Conservation (phyloP, 2,888 invertebrate species). For the Eristalis pertinax region DNA sequence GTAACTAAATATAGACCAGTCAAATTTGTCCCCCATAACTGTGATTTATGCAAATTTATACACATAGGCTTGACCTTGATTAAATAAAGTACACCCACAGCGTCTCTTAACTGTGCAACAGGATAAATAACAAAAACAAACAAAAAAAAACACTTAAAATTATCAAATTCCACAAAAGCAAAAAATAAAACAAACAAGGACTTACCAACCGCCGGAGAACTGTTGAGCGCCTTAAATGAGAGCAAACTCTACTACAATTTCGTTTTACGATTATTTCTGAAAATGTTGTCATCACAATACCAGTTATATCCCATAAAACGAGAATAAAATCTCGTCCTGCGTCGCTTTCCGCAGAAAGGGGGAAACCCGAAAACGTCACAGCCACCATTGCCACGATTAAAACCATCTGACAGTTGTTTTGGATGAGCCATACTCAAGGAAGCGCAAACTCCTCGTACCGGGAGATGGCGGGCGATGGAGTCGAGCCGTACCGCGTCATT, state of each 20-base stretch:
- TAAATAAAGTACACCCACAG: not conserved
- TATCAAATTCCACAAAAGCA: not conserved
- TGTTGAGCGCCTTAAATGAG: conserved; percentile 59
- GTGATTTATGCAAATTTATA: no score
- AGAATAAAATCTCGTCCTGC: conserved; percentile 60
- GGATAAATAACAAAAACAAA: not conserved
- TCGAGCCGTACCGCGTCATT: conserved; percentile 42
- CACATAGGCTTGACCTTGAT: not conserved
- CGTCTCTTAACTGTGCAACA: not conserved
- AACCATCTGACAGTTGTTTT: conserved; percentile 27
- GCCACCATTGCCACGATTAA: not conserved
- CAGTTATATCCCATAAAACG: conserved; percentile 69
- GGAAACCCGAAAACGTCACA: conserved; percentile 38
- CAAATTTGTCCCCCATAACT: no score
- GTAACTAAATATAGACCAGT: no score
- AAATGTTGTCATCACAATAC: conserved; percentile 68
- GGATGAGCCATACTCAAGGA: conserved; percentile 72
- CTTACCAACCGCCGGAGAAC: not conserved
- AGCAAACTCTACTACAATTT: conserved; percentile 58
- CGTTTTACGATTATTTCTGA: conserved; percentile 69
- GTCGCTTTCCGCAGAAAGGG: conserved; percentile 25
- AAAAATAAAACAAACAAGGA: not conserved
- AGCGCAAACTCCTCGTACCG: conserved; percentile 45
- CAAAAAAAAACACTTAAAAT: not conserved
- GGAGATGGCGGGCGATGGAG: not conserved